Conservation (phyloP, 2,113 vertebrate genomes). For the Eubucco bourcierii region DNA sequence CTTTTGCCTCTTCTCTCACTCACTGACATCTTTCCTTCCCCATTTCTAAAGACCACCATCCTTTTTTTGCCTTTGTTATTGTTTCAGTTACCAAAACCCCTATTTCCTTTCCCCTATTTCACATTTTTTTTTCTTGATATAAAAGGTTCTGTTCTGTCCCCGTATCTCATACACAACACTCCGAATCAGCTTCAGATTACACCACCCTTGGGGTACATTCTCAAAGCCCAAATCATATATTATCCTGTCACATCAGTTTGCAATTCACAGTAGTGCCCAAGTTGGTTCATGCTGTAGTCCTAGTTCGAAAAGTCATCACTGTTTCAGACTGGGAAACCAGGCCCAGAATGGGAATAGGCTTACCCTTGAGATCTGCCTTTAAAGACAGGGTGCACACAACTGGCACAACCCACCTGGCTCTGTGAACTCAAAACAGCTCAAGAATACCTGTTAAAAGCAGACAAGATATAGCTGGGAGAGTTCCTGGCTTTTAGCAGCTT, state of each 20-base stretch:
- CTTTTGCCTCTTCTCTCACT: neutral
- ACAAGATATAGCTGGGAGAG: neutral
- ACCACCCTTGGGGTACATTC: neutral
- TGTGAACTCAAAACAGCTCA: neutral
- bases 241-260: neutral
- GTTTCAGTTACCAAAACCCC: neutral
- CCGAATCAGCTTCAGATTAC: neutral
- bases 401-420: neutral
- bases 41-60: neutral
- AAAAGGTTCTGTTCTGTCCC: neutral
- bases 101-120: neutral
- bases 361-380: neutral
- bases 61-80: neutral
- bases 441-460: neutral
- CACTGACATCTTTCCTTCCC: neutral
- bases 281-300: neutral
- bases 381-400: neutral
- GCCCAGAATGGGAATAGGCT: neutral
- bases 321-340: neutral
- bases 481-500: neutral
- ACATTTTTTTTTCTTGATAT: neutral
- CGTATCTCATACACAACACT: neutral
- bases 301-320: neutral
- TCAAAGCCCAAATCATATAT: neutral
- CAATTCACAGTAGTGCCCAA: neutral